Evolutionary conservation across 2,113 vertebrate species (phyloP).

Genomic region (Atherinomorus stipes): DNA sequence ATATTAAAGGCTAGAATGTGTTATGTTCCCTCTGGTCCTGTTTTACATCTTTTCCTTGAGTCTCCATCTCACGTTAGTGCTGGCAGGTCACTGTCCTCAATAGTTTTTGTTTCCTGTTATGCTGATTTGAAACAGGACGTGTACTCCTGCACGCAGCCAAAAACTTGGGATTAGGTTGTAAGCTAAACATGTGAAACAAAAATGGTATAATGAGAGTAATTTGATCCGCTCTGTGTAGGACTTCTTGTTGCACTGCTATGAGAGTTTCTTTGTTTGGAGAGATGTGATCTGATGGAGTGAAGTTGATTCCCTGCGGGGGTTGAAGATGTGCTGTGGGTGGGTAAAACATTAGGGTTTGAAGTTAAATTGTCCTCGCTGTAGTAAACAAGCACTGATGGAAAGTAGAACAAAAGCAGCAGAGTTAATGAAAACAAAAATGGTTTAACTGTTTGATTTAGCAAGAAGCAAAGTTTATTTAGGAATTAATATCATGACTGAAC

Average conservation of each 20-base stretch:
- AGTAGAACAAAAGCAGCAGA: conserved; percentile 8
- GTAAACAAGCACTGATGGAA: conserved; percentile 26
- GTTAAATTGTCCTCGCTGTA: conserved; percentile 1
- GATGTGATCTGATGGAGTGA: conserved; percentile 53
- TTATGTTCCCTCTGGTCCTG: background rate
- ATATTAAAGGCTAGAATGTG: too few species aligned
- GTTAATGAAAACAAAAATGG: background rate
- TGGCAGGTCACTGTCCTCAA: background rate
- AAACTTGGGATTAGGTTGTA: conserved; percentile 6
- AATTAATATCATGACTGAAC: background rate
- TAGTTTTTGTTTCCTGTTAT: conserved; percentile 13
- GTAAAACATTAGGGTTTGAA: conserved; percentile 19
- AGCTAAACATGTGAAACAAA: conserved; percentile 40
- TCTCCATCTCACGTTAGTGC: background rate
- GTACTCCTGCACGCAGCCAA: conserved; percentile 9
- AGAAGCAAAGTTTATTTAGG: background rate
- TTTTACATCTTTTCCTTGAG: background rate
- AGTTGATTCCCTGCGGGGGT: conserved; percentile 47
- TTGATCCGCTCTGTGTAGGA: conserved; percentile 25
- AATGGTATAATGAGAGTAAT: conserved; percentile 57
- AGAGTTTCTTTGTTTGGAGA: conserved; percentile 56
- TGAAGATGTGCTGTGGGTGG: conserved; percentile 28
- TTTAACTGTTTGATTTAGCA: background rate
- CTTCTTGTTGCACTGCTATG: conserved; percentile 31
- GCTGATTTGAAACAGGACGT: conserved; percentile 12